Conservation (phyloP, 2,888 invertebrate genomes). For the Linnaemya tessellans region DNA sequence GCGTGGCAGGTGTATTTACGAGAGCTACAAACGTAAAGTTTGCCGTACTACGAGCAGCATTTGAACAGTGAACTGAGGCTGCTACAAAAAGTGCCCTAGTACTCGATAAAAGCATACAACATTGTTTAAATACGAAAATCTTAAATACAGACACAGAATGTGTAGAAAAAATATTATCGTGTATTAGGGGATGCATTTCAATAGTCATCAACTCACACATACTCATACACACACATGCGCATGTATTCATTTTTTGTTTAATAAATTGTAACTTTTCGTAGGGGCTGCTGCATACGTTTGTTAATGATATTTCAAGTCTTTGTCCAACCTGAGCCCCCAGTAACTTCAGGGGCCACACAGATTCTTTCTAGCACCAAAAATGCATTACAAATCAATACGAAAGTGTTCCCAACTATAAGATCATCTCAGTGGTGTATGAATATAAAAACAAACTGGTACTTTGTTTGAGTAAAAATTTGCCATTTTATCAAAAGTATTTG, state of each 20-base stretch:
- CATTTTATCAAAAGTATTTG: too few relatives aligned
- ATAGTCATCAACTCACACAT: constrained; percentile 42
- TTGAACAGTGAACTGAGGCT: constrained; percentile 49
- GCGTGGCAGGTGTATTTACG: constrained; percentile 83
- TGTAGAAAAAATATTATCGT: constrained; percentile 29
- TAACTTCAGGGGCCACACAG: neutral
- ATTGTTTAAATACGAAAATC: constrained; percentile 43
- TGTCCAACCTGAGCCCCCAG: neutral
- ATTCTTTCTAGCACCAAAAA: too few relatives aligned
- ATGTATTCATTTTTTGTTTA: neutral
- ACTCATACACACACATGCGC: neutral
- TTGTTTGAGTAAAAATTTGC: too few relatives aligned
- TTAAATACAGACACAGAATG: neutral
- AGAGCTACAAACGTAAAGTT: constrained; percentile 69
- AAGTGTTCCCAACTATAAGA: too few relatives aligned
- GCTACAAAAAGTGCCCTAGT: constrained; percentile 28
- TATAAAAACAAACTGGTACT: too few relatives aligned
- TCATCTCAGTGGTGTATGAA: too few relatives aligned
- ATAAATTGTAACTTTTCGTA: constrained; percentile 24
- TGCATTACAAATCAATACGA: too few relatives aligned
- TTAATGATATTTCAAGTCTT: neutral
- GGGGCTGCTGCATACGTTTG: constrained; percentile 11
- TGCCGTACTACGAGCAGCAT: constrained; percentile 51
- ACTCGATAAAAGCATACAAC: constrained; percentile 37
- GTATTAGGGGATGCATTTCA: constrained; percentile 74